Evolutionary conservation across 2,113 vertebrate genomes (phyloP).

Genomic region (Elephantulus edwardii): DNA sequence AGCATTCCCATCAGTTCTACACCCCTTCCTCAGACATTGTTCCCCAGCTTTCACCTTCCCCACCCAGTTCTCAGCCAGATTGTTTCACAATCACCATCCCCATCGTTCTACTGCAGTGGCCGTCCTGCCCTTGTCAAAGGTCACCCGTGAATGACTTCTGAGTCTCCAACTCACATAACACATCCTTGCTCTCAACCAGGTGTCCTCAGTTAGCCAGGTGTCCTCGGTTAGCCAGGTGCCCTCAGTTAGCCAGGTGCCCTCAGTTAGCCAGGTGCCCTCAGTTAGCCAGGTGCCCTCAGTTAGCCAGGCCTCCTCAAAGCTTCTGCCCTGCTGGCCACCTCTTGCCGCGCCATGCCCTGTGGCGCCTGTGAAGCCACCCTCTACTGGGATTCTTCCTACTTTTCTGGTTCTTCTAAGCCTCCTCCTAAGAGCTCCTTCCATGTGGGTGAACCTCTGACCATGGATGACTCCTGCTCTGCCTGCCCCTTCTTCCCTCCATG

Average conservation of each 20-base stretch:
- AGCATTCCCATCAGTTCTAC: neutral
- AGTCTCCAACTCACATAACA: too few species aligned
- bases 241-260: neutral
- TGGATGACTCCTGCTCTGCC: neutral
- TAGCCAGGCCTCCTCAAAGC: neutral
- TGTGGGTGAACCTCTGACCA: neutral
- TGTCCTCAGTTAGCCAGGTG: too few species aligned
- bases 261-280: neutral
- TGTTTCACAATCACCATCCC: neutral
- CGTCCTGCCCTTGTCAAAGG: neutral
- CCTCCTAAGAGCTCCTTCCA: slow-evolving; percentile 10
- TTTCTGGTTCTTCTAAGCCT: neutral
- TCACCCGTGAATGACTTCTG: neutral
- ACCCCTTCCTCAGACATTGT: neutral
- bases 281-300: neutral
- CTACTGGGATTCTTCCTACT: neutral
- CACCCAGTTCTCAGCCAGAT: neutral
- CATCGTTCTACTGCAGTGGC: neutral
- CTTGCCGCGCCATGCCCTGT: neutral
- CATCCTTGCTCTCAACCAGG: too few species aligned
- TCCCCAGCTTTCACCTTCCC: neutral
- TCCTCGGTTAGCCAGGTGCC: neutral
- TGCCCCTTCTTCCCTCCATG: neutral
- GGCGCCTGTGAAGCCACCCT: neutral
- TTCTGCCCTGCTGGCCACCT: neutral